Base-by-base conservation (phyloP, 2,113 vertebrate species). In the Misgurnus anguillicaudatus region DNA sequence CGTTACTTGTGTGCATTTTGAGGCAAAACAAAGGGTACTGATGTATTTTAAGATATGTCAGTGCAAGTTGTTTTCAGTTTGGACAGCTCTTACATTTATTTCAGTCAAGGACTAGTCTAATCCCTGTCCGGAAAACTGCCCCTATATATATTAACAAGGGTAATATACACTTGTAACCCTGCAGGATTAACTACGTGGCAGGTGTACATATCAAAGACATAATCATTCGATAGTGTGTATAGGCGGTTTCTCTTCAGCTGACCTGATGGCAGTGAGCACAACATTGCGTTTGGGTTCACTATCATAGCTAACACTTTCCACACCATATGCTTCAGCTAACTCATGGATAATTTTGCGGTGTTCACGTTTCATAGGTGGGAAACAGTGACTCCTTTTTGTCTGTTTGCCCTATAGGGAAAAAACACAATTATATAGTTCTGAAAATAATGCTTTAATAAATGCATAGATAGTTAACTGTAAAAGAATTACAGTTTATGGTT, bases 291-390 rank as follows among this genome's bases (percentile, higher is more conserved):
- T 99, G 21, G 98, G 97, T 81, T 99, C 98, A 45, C 91, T 98
- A 91, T 99, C 98, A 19, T 98, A 99, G 94, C 97, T 98, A 89
- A 96, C 89, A 21, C 96, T 98, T 83, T 99, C 98, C 77, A 98
- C 92, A 70, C 88, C 90, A 8, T 99, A 99, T 19, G 92, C 92
- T 79, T 99, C 97, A 58, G 97, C 95, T 81, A 99, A 89, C 76
- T 99, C 98, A 6, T 99, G 97, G 89, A 99, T 94, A 87, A 98
- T 91, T 83, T 94, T 94, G 36, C 97, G 94, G 77, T 97, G 97
- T 61, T 98, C 96, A 88, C 97, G 87, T 90, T 98, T 99, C 98
- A 99, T 98, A 14, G 97, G 96, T 7, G 95, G 95, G 85, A 97
- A 99, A 87, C 94, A 94, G 85, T 98, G 95, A 88, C 94, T 98